Evolutionary conservation across 1,140 invertebrate species (phyloP).

Genomic region (Caenorhabditis elegans): WBcel235 BX284602.5:11794001-11794500

Average conservation of each 20-base stretch:
- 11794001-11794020: slow-evolving; percentile 32
- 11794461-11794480: background rate
- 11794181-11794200: slow-evolving; percentile 10
- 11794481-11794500: slow-evolving; percentile 20
- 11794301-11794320: slow-evolving; percentile 21
- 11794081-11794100: slow-evolving; percentile 33
- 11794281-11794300: background rate
- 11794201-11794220: slow-evolving; percentile 26
- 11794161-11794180: background rate
- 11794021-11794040: slow-evolving; percentile 27
- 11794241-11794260: slow-evolving; percentile 21
- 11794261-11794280: background rate
- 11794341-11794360: background rate
- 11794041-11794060: too few relatives aligned
- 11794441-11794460: slow-evolving; percentile 14
- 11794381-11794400: too few relatives aligned
- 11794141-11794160: slow-evolving; percentile 3
- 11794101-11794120: slow-evolving; percentile 33
- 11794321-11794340: slow-evolving; percentile 19
- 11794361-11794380: slow-evolving; percentile 16
- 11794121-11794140: background rate
- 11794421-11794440: too few relatives aligned
- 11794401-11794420: too few relatives aligned
- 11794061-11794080: too few relatives aligned
- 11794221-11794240: background rate